A percentile compares a stretch with the other conserved stretches of the same genome.
These are phyloP conservation scores for Trachelipus rathkii DNA, from an alignment of 1,140 invertebrate genomes.

Conservation along the genomic window DNA sequence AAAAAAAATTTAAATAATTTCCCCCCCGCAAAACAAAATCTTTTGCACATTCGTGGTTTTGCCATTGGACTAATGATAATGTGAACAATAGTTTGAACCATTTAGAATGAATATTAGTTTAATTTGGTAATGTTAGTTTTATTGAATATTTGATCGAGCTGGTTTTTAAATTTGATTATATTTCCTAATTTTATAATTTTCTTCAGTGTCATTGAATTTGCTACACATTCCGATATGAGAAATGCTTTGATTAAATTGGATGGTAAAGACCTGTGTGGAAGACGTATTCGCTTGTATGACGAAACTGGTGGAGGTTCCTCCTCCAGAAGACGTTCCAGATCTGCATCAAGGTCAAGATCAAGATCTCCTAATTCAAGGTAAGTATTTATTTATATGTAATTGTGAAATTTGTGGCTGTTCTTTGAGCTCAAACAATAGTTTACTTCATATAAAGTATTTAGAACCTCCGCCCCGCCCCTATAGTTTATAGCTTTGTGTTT, in stretches of 20 bases:
- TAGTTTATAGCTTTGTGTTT: not conserved
- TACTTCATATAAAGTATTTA: not conserved
- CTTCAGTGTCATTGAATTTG: constrained; percentile 52
- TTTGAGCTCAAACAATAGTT: too few species aligned
- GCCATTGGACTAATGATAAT: too few species aligned
- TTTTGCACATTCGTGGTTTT: too few species aligned
- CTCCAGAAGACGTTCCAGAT: constrained; percentile 47
- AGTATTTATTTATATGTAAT: not conserved
- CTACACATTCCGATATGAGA: constrained; percentile 51
- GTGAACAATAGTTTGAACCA: too few species aligned
- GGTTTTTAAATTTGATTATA: too few species aligned
- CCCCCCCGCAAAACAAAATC: too few species aligned
- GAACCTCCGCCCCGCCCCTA: not conserved
- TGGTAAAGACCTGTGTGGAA: constrained; percentile 54
- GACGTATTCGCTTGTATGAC: constrained; percentile 53
- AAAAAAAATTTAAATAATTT: too few species aligned
- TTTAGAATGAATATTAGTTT: too few species aligned
- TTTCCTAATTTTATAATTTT: too few species aligned
- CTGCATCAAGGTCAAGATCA: constrained; percentile 62
- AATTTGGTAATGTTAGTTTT: too few species aligned
- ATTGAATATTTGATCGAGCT: too few species aligned
- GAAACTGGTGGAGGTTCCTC: constrained; percentile 49
- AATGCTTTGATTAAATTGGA: constrained; percentile 55
- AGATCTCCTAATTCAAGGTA: constrained; percentile 51
- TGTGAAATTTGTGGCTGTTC: not conserved